Evolutionary conservation across 92 coral and sea anemone species (phyloP).

Genomic region (Actinostola sp.): DNA sequence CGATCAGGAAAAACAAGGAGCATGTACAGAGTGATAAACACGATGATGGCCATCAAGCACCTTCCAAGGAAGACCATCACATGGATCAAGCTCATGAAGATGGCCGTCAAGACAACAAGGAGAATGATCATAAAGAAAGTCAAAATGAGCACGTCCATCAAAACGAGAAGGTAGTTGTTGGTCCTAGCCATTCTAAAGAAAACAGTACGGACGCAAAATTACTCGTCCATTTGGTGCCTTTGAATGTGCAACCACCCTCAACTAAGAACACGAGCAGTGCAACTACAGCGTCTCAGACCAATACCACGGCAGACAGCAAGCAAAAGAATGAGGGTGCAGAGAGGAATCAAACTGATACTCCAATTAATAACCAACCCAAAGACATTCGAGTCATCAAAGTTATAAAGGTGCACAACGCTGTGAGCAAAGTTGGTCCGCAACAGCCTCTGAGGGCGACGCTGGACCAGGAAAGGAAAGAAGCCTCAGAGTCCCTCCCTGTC

Average conservation of each 20-base stretch:
- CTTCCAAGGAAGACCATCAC: neutral
- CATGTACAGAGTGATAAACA: neutral
- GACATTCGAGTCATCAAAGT: no score
- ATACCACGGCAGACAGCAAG: neutral
- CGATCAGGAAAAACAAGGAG: constrained; percentile 1
- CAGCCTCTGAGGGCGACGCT: neutral
- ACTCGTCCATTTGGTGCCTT: no score
- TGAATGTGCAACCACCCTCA: no score
- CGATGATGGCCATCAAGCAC: neutral
- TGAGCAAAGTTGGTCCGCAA: neutral
- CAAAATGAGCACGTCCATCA: neutral
- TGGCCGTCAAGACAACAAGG: neutral
- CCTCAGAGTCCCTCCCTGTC: neutral
- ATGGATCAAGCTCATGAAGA: neutral
- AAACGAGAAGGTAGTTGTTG: no score
- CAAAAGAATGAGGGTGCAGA: neutral
- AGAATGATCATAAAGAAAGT: neutral
- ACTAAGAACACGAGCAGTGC: no score
- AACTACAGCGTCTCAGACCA: no score
- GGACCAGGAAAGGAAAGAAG: neutral
- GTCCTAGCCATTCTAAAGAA: no score
- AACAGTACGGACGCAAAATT: no score
- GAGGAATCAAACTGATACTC: no score
- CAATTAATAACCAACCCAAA: no score
- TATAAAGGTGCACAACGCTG: neutral